A percentile compares a stretch with the other conserved stretches of the same genome.
These are phyloP conservation scores for Odontocerum albicorne DNA, from an alignment of 2,888 invertebrate species.

Conservation along the genomic window DNA sequence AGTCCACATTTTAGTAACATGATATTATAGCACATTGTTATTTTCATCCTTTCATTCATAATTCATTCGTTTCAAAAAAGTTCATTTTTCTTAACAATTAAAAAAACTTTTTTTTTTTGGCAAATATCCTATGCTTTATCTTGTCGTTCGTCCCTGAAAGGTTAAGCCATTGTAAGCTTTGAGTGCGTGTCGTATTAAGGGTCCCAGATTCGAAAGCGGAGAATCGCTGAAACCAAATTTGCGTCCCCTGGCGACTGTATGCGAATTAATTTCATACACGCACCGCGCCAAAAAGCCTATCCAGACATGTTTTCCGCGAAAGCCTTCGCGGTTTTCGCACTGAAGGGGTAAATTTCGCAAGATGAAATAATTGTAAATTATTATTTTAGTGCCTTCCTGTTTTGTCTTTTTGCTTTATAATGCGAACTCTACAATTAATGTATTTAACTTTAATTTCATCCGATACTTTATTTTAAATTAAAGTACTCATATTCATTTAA, in stretches of 20 bases:
- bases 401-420: too few relatives aligned
- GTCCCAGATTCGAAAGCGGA: constrained; percentile 16
- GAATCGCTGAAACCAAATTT: constrained; percentile 22
- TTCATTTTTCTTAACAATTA: neutral
- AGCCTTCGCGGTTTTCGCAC: constrained; percentile 1
- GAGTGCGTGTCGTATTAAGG: constrained; percentile 4
- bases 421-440: too few relatives aligned
- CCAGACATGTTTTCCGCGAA: constrained; percentile 10
- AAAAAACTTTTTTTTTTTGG: neutral
- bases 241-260: constrained; percentile 19
- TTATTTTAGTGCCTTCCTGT: too few relatives aligned
- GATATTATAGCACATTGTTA: too few relatives aligned
- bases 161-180: constrained; percentile 12
- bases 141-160: neutral
- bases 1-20: too few relatives aligned
- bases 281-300: constrained; percentile 15
- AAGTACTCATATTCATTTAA: too few relatives aligned
- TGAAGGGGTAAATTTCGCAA: constrained; percentile 1
- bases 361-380: constrained; percentile 9
- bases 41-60: too few relatives aligned
- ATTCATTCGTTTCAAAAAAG: too few relatives aligned
- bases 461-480: constrained; percentile 3
- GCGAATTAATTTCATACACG: constrained; percentile 22
- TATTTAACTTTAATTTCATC: too few relatives aligned
- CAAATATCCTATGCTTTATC: neutral